Evolutionary conservation across 2,113 vertebrate genomes (phyloP).

Genomic region (Nettapus auritus): DNA sequence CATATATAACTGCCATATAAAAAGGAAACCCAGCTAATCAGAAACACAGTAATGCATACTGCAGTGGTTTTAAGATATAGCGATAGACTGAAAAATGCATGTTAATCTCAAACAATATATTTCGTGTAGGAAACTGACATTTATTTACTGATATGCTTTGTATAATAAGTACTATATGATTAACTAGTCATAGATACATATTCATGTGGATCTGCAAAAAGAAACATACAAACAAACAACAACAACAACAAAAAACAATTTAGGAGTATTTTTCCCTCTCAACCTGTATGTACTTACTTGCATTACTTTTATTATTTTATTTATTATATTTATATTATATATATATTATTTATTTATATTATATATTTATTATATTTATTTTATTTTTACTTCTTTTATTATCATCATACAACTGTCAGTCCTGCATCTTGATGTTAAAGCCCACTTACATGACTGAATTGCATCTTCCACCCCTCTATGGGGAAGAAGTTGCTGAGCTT

Average conservation of each 20-base stretch:
- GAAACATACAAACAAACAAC: neutral
- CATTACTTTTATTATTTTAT: neutral
- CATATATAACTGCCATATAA: neutral
- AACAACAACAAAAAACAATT: neutral
- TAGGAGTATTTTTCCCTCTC: neutral
- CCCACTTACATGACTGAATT: neutral
- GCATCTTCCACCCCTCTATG: neutral
- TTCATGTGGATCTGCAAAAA: neutral
- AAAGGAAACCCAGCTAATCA: neutral
- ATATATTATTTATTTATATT: too few relatives aligned
- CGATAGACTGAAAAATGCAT: neutral
- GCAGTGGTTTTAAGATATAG: neutral
- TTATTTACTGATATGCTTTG: neutral
- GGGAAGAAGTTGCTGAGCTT: neutral
- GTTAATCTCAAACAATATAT: neutral
- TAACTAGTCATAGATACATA: neutral
- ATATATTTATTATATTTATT: too few relatives aligned
- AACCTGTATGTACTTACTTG: rapidly evolving
- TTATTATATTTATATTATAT: too few relatives aligned
- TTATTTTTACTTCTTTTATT: neutral
- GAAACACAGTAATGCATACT: neutral
- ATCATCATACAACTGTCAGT: neutral
- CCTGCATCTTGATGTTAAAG: neutral
- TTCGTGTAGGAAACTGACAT: neutral
- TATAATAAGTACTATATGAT: neutral